These are phyloP conservation scores for Ptychodera flava DNA, from an alignment of 35 echinoderm and acorn worm species.

Conservation along the genomic window DNA sequence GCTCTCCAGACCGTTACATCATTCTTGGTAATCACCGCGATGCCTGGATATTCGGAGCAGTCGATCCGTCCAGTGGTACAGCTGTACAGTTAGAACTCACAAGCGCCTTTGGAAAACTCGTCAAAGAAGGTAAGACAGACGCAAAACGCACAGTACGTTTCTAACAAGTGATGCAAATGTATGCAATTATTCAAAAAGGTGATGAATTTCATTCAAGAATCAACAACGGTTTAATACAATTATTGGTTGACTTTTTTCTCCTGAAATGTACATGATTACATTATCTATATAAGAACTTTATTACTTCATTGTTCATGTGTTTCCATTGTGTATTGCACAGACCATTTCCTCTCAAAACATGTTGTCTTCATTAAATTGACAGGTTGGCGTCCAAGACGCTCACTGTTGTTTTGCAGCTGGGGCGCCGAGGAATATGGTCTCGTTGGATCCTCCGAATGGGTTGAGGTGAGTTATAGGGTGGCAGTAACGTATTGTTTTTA, in stretches of 20 bases:
- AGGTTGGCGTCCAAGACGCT: background rate
- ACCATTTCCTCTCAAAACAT: too few relatives aligned
- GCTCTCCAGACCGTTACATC: slow-evolving; percentile 83
- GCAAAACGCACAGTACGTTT: too few relatives aligned
- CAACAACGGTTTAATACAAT: background rate
- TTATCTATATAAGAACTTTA: too few relatives aligned
- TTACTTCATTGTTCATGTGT: too few relatives aligned
- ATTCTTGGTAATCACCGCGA: slow-evolving; percentile 81
- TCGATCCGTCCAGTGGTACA: slow-evolving; percentile 91
- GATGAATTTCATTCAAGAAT: too few relatives aligned
- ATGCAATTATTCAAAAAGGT: too few relatives aligned
- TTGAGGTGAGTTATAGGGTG: background rate
- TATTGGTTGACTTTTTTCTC: slow-evolving; percentile 3
- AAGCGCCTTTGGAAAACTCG: slow-evolving; percentile 52
- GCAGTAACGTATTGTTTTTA: too few relatives aligned
- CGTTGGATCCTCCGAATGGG: background rate
- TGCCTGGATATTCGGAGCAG: slow-evolving; percentile 75
- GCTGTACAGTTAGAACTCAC: slow-evolving; percentile 73
- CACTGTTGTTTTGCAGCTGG: background rate
- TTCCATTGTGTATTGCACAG: too few relatives aligned
- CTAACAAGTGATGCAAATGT: too few relatives aligned
- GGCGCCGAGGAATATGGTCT: background rate
- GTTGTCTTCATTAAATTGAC: background rate
- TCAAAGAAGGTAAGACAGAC: slow-evolving; percentile 48
- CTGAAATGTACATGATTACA: background rate